Base-by-base conservation (phyloP, 2,113 vertebrate genomes). In the Octodon degus region DNA sequence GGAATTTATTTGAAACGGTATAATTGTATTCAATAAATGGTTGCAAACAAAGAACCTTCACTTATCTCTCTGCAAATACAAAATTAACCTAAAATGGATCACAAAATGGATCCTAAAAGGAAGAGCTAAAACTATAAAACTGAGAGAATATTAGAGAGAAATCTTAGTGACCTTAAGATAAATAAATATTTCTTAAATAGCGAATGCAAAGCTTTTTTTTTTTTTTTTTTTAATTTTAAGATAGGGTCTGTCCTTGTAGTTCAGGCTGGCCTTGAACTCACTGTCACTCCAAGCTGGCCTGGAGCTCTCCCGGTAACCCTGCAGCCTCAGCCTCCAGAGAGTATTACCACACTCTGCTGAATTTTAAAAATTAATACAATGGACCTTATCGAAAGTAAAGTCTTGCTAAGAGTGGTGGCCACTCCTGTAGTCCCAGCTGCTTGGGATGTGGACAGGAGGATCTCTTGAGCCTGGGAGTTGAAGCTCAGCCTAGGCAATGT, bases 171-270 rank as follows among this genome's bases (percentile, higher is more conserved):
- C n/a, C 77, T 83, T 77, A 43, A 81, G 17, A 68, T 86, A 86
- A 67, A 12, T 32, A 95, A 85, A 67, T 37, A 50, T 93, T 95
- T 90, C 93, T 67, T 93, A 70, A 89, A 50, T 72, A 47, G 47
- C 32, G 47, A 40, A 47, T 43, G 40, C 27, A 77, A 77, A 47
- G 24, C 74, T 47, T 11, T 4, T 74, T 76, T 43, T 43, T 27
- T 47, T 11, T 4, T 74, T 76, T 43, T 43, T 27, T 47, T 68
- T n/a, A 68, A 68, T 68, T 68, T 76, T 43, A 40, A 76, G 25
- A 47, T 25, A 77, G 40, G 40, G 40, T 77, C 22, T 76, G 12
- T 43, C 74, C 16, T 1, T 76, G 24, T 77, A 47, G 70, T 72
- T 72, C n/a, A 72, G 70, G 20, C 19, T 72, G 70, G n/a, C 70